Percentiles rank a stretch among this genome's conserved stretches.
Conservation (phyloP, 2,888 invertebrate genomes). For the Fragum whitleyi region DNA sequence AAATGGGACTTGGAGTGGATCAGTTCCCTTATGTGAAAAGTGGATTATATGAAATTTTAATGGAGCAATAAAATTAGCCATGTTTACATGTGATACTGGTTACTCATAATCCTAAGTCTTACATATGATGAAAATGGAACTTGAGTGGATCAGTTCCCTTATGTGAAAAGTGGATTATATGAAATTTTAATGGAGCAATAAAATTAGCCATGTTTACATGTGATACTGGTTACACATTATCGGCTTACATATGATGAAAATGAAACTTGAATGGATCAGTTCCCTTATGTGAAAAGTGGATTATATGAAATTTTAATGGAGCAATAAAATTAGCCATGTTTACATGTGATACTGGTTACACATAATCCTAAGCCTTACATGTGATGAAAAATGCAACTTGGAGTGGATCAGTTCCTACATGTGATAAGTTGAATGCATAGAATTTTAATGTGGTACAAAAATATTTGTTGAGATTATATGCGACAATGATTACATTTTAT, state of each 20-base stretch:
- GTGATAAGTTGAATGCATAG: background rate
- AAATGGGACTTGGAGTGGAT: slow-evolving; percentile 38
- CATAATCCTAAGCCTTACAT: background rate
- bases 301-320: no score
- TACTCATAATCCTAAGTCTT: background rate
- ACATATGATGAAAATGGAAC: slow-evolving; percentile 31
- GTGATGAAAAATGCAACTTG: slow-evolving; percentile 37
- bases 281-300: no score
- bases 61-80: slow-evolving; percentile 2
- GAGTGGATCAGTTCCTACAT: slow-evolving; percentile 13
- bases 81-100: slow-evolving; percentile 26
- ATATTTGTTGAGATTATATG: no score
- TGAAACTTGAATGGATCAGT: no score
- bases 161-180: background rate
- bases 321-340: slow-evolving; percentile 9
- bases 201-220: slow-evolving; percentile 18
- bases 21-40: slow-evolving; percentile 3
- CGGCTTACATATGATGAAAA: no score
- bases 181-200: background rate
- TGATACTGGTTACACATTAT: slow-evolving; percentile 31
- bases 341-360: slow-evolving; percentile 27
- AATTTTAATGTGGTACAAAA: no score
- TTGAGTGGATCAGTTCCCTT: slow-evolving; percentile 18
- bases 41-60: background rate
- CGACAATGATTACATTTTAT: background rate